phyloP scores from a whole-genome alignment of 2,888 invertebrate genomes.

The Tiliacea citrago region DNA sequence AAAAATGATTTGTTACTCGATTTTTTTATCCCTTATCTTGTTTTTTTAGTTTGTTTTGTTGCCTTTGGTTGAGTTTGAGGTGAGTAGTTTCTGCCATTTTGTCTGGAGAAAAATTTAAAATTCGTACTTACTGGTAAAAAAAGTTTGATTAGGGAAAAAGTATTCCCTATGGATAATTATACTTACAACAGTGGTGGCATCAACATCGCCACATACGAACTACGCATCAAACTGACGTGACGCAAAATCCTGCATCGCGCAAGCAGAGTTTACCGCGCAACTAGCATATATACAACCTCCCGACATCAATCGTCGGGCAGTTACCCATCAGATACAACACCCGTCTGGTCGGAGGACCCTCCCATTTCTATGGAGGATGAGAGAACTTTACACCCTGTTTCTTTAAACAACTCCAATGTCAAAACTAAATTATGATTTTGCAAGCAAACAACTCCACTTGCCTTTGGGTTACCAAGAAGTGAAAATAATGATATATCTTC shows the following conservation, averaged over 20 bases:
- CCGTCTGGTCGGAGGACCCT: too few relatives aligned
- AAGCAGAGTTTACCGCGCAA: too few relatives aligned
- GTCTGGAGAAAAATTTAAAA: neutral
- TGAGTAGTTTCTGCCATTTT: neutral
- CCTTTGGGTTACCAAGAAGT: neutral
- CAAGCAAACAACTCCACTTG: neutral
- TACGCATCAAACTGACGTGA: too few relatives aligned
- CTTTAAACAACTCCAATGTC: neutral
- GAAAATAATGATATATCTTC: neutral
- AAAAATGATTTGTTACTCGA: slow-evolving; percentile 52
- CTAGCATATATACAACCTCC: too few relatives aligned
- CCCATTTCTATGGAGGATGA: too few relatives aligned
- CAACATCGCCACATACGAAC: too few relatives aligned
- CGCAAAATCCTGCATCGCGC: too few relatives aligned
- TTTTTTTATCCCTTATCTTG: slow-evolving; percentile 21
- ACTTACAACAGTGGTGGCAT: neutral
- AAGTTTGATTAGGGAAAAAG: neutral
- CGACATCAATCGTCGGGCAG: too few relatives aligned
- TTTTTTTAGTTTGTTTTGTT: slow-evolving; percentile 19
- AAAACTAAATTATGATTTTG: slow-evolving; percentile 8
- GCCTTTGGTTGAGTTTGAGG: neutral
- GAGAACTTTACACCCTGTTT: too few relatives aligned
- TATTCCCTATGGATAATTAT: neutral
- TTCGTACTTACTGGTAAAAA: neutral
- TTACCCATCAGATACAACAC: too few relatives aligned